Base-by-base conservation (phyloP, 2,113 vertebrate species). In the Centropus unirufus region DNA sequence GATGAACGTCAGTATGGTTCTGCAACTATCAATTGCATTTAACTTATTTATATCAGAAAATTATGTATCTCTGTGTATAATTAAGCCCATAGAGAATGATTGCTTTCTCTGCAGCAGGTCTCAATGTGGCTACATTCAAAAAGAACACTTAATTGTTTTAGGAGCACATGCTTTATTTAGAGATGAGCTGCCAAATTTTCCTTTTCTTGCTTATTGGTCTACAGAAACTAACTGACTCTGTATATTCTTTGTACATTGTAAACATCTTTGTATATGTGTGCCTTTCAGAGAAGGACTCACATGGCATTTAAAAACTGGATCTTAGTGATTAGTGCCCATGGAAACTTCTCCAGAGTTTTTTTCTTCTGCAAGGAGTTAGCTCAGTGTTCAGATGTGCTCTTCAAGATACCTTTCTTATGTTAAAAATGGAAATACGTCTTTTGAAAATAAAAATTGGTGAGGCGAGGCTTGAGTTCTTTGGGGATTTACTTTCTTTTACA, bases 381-480 rank as follows among this genome's bases (percentile, higher is more conserved):
- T 76, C 17, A 4, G 59, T 89, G 40, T 90, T 96, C 59, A 80
- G 46, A 73, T 83, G 34, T 69, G 30, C 34, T 73, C 72, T 80
- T 89, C 69, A 79, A 55, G 72, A 87, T 83, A 83, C 34, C 24
- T 77, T 91, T 83, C 75, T 80, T 85, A 15, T 44, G 54, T 82
- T 82, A 74, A 93, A 88, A 90, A 63, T n/a, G 4, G 70, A 93
- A 92, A 67, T 83, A 88, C 16, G 32, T 74, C 55, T 83, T 76
- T 73, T 80, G 86, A 87, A 95, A 97, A 96, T 94, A 92, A 97
- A 94, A 89, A 90, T 29, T 59, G 23, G 49, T 89, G 52, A 89
- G 68, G 58, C 44, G 76, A 92, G 55, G 58, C 64, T 89, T 92
- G 52, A 91, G 72, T 51, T 91, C 73, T 87, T 93, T 84, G 57